Percentiles rank a stretch among this genome's conserved stretches.
Conservation (phyloP, 1,140 invertebrate genomes). For the Cotesia glomerata region DNA sequence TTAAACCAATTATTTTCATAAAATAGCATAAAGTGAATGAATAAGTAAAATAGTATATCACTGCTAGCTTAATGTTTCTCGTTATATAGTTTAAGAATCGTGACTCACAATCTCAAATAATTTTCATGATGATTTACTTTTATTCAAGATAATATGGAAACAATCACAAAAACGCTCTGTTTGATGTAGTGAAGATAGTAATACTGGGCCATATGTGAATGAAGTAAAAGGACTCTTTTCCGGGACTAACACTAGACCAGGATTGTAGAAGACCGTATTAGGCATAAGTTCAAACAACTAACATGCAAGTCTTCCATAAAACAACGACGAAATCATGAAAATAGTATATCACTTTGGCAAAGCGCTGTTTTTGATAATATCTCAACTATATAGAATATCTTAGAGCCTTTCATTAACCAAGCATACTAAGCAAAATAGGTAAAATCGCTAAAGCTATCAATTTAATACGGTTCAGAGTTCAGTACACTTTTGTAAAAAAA, state of each 20-base stretch:
- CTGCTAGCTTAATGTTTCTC: not conserved
- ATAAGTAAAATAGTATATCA: not conserved
- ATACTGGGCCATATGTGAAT: too few relatives aligned
- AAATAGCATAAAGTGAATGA: not conserved
- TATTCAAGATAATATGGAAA: not conserved
- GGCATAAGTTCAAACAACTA: not conserved
- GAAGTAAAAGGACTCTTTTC: too few relatives aligned
- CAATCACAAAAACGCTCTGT: not conserved
- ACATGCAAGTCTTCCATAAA: too few relatives aligned
- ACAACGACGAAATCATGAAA: too few relatives aligned
- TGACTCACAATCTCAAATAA: conserved; percentile 13
- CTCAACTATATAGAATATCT: too few relatives aligned
- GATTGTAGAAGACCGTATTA: not conserved
- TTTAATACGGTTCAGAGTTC: too few relatives aligned
- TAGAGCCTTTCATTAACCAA: too few relatives aligned
- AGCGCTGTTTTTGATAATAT: too few relatives aligned
- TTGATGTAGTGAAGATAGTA: not conserved
- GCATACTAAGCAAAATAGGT: too few relatives aligned
- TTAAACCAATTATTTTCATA: not conserved
- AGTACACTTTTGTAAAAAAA: too few relatives aligned
- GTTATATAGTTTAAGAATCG: not conserved
- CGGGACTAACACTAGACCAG: not conserved
- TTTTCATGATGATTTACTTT: conserved; percentile 17
- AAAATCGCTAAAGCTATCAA: too few relatives aligned
- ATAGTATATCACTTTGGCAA: too few relatives aligned